Evolutionary conservation across 2,113 vertebrate genomes (phyloP).

Genomic region (Elephas maximus): DNA sequence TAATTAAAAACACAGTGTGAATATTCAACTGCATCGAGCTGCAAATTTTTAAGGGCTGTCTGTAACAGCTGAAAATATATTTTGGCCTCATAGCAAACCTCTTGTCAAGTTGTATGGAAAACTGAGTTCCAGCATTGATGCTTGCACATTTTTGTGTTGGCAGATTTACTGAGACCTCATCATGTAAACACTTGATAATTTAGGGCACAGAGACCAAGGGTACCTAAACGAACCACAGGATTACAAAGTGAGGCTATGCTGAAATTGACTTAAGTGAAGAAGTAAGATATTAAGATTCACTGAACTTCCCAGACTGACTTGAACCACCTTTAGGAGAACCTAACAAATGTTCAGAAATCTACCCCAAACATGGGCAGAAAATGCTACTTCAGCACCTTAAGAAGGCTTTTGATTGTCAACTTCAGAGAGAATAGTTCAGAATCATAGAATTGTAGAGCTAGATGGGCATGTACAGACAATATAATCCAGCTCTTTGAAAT

Average conservation of each 20-base stretch:
- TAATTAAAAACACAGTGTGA: conserved; percentile 81
- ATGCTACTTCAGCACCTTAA: background rate
- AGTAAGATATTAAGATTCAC: background rate
- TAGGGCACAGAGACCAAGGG: conserved; percentile 18
- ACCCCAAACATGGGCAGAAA: background rate
- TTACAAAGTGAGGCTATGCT: background rate
- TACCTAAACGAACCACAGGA: conserved; percentile 20
- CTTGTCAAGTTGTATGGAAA: conserved; percentile 75
- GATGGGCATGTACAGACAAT: background rate
- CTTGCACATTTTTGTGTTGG: conserved; percentile 78
- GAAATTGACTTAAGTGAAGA: background rate
- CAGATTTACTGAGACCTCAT: conserved; percentile 58
- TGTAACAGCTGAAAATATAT: conserved; percentile 76
- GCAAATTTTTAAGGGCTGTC: conserved; percentile 81
- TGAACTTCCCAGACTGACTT: background rate
- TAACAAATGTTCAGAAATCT: background rate
- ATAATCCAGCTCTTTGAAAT: background rate
- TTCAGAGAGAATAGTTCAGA: background rate
- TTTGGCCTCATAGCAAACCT: conserved; percentile 70
- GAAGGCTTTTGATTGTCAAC: background rate
- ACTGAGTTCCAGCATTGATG: conserved; percentile 63
- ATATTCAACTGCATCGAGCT: conserved; percentile 76
- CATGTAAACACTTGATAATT: conserved; percentile 68
- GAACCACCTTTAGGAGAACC: background rate
- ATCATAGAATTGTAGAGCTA: background rate